These are phyloP conservation scores for Odontomyia ornata DNA, from an alignment of 2,888 invertebrate genomes.

Conservation along the genomic window DNA sequence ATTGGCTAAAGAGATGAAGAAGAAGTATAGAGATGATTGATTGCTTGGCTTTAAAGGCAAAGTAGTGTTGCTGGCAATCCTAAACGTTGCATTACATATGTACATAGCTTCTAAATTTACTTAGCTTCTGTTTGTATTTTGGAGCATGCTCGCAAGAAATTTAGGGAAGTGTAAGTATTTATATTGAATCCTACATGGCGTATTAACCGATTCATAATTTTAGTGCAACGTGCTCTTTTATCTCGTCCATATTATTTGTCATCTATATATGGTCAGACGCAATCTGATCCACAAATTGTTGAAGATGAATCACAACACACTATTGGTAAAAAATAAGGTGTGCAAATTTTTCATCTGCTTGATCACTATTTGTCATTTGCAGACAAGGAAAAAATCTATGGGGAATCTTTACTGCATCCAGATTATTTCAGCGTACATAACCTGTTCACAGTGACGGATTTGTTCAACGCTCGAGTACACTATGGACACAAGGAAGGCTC, in stretches of 20 bases:
- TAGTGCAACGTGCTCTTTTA: not conserved
- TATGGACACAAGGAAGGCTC: conserved; percentile 93
- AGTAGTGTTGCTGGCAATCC: no score
- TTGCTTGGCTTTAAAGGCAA: no score
- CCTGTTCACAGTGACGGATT: conserved; percentile 85
- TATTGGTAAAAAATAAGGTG: conserved; percentile 1
- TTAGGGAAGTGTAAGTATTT: conserved; percentile 16
- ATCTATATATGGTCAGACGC: not conserved
- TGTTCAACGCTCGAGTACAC: conserved; percentile 92
- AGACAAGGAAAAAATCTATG: conserved; percentile 20
- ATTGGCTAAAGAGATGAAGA: conserved; percentile 12
- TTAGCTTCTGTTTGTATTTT: no score
- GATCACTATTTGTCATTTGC: no score
- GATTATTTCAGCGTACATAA: conserved; percentile 90
- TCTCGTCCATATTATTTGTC: not conserved
- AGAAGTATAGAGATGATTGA: not conserved
- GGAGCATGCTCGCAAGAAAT: conserved; percentile 28
- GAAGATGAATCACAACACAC: not conserved
- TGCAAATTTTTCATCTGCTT: no score
- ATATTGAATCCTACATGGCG: not conserved
- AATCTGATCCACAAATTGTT: not conserved
- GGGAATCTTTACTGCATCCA: conserved; percentile 64
- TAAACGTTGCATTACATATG: no score
- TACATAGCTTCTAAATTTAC: no score
- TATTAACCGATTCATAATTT: no score